These are phyloP conservation scores for Copidosoma aretas DNA, from an alignment of 2,888 invertebrate species.

Conservation along the genomic window DNA sequence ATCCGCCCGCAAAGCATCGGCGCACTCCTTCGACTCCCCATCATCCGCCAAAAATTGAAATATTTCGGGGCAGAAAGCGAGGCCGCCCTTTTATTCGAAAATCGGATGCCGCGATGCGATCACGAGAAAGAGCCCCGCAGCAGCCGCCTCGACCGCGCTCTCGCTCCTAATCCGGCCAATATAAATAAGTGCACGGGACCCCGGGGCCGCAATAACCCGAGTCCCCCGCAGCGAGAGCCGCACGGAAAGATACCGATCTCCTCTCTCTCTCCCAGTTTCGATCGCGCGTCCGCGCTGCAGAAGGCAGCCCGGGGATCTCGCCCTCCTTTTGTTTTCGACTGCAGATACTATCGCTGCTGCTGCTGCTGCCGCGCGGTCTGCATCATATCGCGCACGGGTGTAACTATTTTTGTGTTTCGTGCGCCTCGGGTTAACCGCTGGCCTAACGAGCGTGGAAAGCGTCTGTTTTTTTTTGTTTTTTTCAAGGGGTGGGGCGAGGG, in stretches of 20 bases:
- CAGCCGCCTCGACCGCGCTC: slow-evolving; percentile 2
- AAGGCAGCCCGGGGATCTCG: background rate
- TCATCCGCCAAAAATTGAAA: too few species aligned
- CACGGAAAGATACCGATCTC: slow-evolving; percentile 36
- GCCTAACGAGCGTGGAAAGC: slow-evolving; percentile 35
- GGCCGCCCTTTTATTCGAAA: background rate
- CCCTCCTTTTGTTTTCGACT: slow-evolving; percentile 11
- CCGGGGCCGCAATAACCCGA: slow-evolving; percentile 28
- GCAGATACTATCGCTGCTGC: background rate
- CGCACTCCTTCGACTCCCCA: too few species aligned
- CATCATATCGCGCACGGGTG: background rate
- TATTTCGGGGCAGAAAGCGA: too few species aligned
- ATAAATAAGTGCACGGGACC: background rate
- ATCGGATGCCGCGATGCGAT: slow-evolving; percentile 6
- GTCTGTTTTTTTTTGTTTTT: slow-evolving; percentile 12
- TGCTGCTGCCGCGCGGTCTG: background rate
- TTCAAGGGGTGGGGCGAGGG: too few species aligned
- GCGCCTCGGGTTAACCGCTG: background rate
- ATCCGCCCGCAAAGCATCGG: too few species aligned
- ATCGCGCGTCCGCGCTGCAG: background rate
- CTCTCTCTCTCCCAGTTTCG: slow-evolving; percentile 13
- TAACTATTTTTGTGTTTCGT: background rate
- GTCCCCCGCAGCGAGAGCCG: slow-evolving; percentile 36
- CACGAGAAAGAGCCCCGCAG: slow-evolving; percentile 25
- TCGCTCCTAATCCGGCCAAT: too few species aligned